Evolutionary conservation across 2,888 invertebrate genomes (phyloP).

Genomic region (Hypomecis atomaria): DNA sequence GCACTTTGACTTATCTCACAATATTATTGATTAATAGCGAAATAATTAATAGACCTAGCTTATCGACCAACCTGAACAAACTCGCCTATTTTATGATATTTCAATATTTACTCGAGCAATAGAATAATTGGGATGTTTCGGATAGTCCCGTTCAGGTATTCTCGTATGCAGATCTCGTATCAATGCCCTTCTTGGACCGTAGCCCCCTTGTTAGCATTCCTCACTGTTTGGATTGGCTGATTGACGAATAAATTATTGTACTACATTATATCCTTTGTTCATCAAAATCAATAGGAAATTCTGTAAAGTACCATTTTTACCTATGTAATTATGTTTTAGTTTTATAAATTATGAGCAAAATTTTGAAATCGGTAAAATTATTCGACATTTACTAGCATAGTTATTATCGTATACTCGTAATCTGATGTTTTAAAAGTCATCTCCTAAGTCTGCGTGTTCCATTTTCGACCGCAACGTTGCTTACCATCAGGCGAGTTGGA

Average conservation of each 20-base stretch:
- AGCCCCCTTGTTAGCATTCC: conserved; percentile 54
- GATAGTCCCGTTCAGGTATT: conserved; percentile 73
- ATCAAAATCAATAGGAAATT: background rate
- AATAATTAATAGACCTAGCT: background rate
- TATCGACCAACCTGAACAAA: conserved; percentile 11
- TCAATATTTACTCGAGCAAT: conserved; percentile 61
- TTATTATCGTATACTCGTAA: too few species aligned
- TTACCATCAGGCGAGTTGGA: too few species aligned
- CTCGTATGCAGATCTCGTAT: conserved; percentile 74
- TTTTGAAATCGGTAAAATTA: too few species aligned
- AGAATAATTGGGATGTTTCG: conserved; percentile 60
- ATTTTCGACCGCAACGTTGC: too few species aligned
- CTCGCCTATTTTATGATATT: conserved; percentile 63
- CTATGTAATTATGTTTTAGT: background rate
- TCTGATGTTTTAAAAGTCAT: too few species aligned
- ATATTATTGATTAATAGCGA: too few species aligned
- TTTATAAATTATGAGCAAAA: background rate
- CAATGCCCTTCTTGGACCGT: conserved; percentile 55
- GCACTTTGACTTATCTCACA: too few species aligned
- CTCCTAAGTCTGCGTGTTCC: too few species aligned
- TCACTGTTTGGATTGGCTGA: conserved; percentile 42
- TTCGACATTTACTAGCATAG: too few species aligned
- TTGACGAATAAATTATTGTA: conserved; percentile 36
- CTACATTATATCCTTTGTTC: background rate
- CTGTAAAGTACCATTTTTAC: background rate